A percentile compares a stretch with the other conserved stretches of the same genome.
Evolutionary conservation across 2,797 vertebrate genomes (phyloP).

Genomic region (Parambassis ranga): DNA sequence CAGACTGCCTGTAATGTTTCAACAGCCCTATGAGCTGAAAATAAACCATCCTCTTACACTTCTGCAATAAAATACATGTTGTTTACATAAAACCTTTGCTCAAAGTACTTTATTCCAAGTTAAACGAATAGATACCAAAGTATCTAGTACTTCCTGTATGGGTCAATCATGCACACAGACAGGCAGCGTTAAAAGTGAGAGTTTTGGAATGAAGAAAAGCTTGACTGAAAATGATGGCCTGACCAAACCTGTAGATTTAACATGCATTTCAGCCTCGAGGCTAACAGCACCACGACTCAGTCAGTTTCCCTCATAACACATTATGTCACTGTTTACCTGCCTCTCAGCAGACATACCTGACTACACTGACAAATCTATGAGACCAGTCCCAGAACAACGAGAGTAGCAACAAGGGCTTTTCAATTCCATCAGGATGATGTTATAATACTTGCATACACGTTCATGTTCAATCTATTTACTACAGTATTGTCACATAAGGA

Average conservation of each 20-base stretch:
- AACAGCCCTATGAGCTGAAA: conserved; percentile 34
- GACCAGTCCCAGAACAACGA: not conserved
- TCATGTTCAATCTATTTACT: too few relatives aligned
- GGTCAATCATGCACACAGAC: not conserved
- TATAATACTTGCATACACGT: not conserved
- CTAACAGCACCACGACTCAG: not conserved
- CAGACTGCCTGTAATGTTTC: conserved; percentile 28
- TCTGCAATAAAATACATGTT: not conserved
- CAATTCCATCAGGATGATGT: not conserved
- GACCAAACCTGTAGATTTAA: conserved; percentile 33
- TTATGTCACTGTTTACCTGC: conserved; percentile 13
- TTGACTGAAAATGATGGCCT: conserved; percentile 29
- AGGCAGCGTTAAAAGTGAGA: conserved; percentile 1
- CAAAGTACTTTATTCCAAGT: not conserved
- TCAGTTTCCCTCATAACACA: conserved; percentile 24
- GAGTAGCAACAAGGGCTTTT: not conserved
- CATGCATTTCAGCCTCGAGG: conserved; percentile 14
- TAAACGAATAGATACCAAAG: not conserved
- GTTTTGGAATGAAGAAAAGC: conserved; percentile 62
- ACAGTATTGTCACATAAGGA: too few relatives aligned
- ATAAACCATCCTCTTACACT: conserved; percentile 13
- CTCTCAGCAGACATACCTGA: not conserved
- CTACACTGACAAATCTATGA: not conserved
- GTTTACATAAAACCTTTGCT: not conserved
- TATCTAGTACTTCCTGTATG: too few relatives aligned